Evolutionary conservation across 2,113 vertebrate genomes (phyloP).

Genomic region (Poecile atricapillus): DNA sequence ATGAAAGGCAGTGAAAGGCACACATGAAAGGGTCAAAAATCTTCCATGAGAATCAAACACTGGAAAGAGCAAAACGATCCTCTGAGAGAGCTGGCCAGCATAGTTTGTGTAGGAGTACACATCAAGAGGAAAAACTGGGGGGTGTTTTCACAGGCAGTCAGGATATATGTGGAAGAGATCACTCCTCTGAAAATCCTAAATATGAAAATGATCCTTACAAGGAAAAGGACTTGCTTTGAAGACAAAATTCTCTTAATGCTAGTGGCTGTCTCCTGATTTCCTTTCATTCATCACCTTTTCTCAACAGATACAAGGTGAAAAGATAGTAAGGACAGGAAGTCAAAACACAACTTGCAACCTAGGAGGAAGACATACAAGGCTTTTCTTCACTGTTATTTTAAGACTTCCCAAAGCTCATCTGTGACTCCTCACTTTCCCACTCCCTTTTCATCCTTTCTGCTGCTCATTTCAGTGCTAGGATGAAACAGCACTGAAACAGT

Average conservation of each 20-base stretch:
- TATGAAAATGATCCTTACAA: not conserved
- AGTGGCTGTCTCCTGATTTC: not conserved
- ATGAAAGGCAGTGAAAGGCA: not conserved
- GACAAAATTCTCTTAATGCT: not conserved
- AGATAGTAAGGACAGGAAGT: not conserved
- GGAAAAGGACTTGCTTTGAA: not conserved
- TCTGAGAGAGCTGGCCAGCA: not conserved
- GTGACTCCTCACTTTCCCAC: not conserved
- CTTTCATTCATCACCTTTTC: not conserved
- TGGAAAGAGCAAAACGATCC: not conserved
- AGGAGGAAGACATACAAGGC: not conserved
- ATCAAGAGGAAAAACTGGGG: not conserved
- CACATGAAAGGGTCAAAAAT: not conserved
- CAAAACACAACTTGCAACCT: not conserved
- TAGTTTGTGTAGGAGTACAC: not conserved
- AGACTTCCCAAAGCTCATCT: not conserved
- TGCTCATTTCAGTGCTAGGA: constrained; percentile 1
- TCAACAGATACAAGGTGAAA: not conserved
- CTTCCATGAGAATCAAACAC: not conserved
- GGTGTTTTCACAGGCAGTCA: not conserved
- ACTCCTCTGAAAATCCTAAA: not conserved
- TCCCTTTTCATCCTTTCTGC: not conserved
- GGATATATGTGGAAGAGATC: not conserved
- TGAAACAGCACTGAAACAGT: not conserved
- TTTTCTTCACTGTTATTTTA: not conserved